Conservation (phyloP, 2,888 invertebrate genomes). For the Hypolimnas misippus region DNA sequence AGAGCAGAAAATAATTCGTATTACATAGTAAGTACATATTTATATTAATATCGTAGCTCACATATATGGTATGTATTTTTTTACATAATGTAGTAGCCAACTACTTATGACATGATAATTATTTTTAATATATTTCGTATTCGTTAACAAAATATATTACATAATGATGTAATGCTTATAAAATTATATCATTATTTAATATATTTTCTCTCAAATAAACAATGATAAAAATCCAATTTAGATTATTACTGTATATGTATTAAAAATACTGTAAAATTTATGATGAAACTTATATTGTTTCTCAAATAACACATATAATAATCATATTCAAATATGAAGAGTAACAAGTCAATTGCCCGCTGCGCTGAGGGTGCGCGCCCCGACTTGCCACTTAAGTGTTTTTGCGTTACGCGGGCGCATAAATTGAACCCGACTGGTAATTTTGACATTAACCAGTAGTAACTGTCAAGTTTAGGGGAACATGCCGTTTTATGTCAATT, state of each 20-base stretch:
- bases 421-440: conserved; percentile 78
- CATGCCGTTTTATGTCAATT: conserved; percentile 73
- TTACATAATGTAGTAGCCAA: not conserved
- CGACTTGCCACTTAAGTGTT: conserved; percentile 69
- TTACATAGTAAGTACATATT: too few species aligned
- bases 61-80: not conserved
- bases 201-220: too few species aligned
- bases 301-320: conserved; percentile 38
- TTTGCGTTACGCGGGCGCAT: conserved; percentile 69
- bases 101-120: not conserved
- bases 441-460: conserved; percentile 81
- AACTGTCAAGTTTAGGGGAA: conserved; percentile 69
- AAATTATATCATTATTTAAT: too few species aligned
- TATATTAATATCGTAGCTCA: too few species aligned
- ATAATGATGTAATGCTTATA: too few species aligned
- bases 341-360: conserved; percentile 77
- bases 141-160: too few species aligned
- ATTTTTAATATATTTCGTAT: too few species aligned
- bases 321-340: conserved; percentile 56
- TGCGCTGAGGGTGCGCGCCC: conserved; percentile 51
- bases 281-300: conserved; percentile 20
- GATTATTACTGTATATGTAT: too few species aligned
- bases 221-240: too few species aligned
- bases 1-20: too few species aligned
- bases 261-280: not conserved